Evolutionary conservation across 2,113 vertebrate genomes (phyloP), one percentile per base, ranked within the genome.

Genomic region (Takifugu bimaculatus): DNA sequence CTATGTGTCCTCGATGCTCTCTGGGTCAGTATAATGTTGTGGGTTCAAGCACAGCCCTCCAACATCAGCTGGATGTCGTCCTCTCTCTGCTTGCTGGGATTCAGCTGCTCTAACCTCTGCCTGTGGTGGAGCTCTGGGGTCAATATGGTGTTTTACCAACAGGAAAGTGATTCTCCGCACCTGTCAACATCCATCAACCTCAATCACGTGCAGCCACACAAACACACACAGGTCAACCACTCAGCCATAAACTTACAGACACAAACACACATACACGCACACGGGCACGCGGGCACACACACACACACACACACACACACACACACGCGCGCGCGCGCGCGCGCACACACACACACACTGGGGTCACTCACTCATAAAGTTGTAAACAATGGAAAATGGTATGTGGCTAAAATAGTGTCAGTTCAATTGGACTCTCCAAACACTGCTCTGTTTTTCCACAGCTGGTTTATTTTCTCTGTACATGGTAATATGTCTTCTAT

Each of bases 31-130:
- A 65, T 43, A 62, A 78, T 80, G 72, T 42, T 55, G 64, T 73
- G 63, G 57, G 74, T 74, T 81, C 62, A 87, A 88, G 76, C 54
- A 5, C 29, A 73, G 57, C 70, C 48, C 32, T 68, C 80, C 84
- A 54, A 60, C 65, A 90, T 90, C 83, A 92, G 93, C 77, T 94
- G 93, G 92, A 90, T 81, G 77, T 78, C 73, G 74, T 62, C 58
- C 72, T 59, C 70, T 68, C 75, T 82, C 79, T 60, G 91, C 89
- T 90, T 80, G 89, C 85, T 69, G 88, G 87, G 92, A n/a, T 88
- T 93, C 83, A 94, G 68, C 53, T 4, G 6, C 35, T 49, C 92
- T 94, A 93, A 96, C 94, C 95, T 95, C 92, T 92, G 92, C 87
- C 89, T 92, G 91, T 89, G 86, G 89, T 81, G 91, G 84, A 89